Evolutionary conservation across 2,797 vertebrate genomes (phyloP).

Genomic region (Melanotaenia trifasciata): DNA sequence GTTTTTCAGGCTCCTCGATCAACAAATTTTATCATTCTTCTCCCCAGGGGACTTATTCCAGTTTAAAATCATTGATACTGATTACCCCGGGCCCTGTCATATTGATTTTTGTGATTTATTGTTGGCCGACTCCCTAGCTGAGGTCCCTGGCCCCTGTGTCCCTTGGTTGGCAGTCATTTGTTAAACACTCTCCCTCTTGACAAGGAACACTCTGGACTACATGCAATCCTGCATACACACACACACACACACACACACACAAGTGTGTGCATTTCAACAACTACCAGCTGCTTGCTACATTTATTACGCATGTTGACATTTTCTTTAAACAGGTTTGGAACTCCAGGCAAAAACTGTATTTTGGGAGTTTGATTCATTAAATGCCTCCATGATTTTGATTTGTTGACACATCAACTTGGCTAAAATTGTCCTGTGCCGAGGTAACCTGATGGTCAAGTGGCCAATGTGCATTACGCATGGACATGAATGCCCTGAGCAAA

Average conservation of each 20-base stretch:
- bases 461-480: neutral
- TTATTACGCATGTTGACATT: neutral
- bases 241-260: neutral
- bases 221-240: conserved; percentile 29
- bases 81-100: conserved; percentile 81
- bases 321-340: neutral
- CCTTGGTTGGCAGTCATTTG: conserved; percentile 78
- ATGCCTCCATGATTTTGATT: neutral
- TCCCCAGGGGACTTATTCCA: conserved; percentile 74
- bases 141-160: conserved; percentile 73
- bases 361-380: neutral
- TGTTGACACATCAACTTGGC: neutral
- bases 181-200: conserved; percentile 76
- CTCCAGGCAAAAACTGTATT: neutral
- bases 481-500: neutral
- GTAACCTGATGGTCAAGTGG: neutral
- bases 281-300: neutral
- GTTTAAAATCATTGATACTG: conserved; percentile 85
- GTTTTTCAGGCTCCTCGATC: conserved; percentile 68
- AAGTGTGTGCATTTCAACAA: neutral
- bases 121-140: conserved; percentile 66
- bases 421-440: neutral
- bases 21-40: conserved; percentile 71
- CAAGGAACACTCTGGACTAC: conserved; percentile 48
- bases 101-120: conserved; percentile 86